A percentile compares a stretch with the other conserved stretches of the same genome.
Evolutionary conservation across 2,888 invertebrate genomes (phyloP).

Genomic region (Eledona agricola): DNA sequence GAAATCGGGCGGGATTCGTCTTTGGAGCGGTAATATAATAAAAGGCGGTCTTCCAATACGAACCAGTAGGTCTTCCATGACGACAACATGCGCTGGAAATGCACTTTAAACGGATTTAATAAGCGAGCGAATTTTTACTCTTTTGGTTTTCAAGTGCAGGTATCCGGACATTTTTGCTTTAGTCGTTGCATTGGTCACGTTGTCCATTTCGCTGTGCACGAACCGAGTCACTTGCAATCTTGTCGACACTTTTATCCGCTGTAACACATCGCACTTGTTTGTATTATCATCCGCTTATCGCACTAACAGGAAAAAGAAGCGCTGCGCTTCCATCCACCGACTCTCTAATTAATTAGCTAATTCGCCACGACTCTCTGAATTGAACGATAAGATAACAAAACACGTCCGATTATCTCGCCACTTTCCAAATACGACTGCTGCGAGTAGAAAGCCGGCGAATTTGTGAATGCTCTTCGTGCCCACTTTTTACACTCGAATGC

Average conservation of each 20-base stretch:
- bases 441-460: conserved; percentile 3
- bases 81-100: conserved; percentile 59
- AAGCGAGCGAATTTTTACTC: conserved; percentile 55
- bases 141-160: conserved; percentile 64
- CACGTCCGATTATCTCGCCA: no score
- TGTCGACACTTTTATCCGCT: no score
- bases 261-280: no score
- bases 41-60: conserved; percentile 65
- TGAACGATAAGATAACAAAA: no score
- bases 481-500: conserved; percentile 4
- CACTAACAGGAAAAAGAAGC: no score
- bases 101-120: conserved; percentile 2
- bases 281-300: no score
- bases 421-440: no score
- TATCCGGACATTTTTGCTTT: conserved; percentile 63
- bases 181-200: conserved; percentile 22
- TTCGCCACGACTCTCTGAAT: no score
- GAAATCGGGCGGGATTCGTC: conserved; percentile 64
- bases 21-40: conserved; percentile 66
- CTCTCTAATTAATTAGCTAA: no score
- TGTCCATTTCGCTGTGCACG: conserved; percentile 17
- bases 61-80: conserved; percentile 68
- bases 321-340: no score
- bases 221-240: no score
- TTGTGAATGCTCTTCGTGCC: no score